Percentiles rank a stretch among this genome's conserved stretches.
Evolutionary conservation across 2,797 vertebrate genomes (phyloP).

Genomic region (Euphonia xanthogaster): DNA sequence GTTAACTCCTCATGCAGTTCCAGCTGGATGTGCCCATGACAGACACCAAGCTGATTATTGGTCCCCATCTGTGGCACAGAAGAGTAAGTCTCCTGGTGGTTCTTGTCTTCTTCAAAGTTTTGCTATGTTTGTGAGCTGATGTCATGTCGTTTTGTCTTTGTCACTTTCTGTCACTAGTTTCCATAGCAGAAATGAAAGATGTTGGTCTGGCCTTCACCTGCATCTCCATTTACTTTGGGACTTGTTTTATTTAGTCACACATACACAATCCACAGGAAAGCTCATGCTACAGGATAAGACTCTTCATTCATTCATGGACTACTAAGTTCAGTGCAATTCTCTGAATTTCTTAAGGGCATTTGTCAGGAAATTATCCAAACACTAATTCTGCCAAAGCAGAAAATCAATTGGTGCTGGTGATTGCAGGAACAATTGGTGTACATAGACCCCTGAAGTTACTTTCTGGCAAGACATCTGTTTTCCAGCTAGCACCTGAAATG

Average conservation of each 20-base stretch:
- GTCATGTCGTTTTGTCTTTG: background rate
- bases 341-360: background rate
- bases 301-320: background rate
- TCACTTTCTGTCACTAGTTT: background rate
- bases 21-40: background rate
- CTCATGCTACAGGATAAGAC: background rate
- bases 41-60: background rate
- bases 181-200: background rate
- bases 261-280: background rate
- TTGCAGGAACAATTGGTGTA: background rate
- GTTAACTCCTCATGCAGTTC: background rate
- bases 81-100: background rate
- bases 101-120: background rate
- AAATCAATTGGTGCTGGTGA: background rate
- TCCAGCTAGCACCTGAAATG: background rate
- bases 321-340: background rate
- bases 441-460: background rate
- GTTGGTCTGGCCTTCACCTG: background rate
- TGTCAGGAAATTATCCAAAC: background rate
- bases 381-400: background rate
- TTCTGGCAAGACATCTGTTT: background rate
- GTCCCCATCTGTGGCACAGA: background rate
- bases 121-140: background rate
- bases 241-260: background rate
- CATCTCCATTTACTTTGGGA: background rate